Percentiles rank a stretch among this genome's conserved stretches.
Evolutionary conservation across 2,797 vertebrate genomes (phyloP).

Genomic region (Arvicola amphibius): DNA sequence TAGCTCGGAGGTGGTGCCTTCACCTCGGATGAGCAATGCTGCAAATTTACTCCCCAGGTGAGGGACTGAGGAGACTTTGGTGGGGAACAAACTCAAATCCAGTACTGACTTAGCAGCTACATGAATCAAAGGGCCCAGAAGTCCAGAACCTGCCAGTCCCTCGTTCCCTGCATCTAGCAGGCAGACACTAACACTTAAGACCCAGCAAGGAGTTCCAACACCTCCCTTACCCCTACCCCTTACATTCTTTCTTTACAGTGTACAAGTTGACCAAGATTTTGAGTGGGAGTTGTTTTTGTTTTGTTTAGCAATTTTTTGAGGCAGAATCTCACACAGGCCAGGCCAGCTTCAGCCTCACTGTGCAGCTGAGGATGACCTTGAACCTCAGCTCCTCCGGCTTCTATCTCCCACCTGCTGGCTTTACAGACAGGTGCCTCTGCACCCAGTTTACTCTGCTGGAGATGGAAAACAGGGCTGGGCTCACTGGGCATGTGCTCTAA

Average conservation of each 20-base stretch:
- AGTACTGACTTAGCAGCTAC: neutral
- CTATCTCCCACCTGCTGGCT: neutral
- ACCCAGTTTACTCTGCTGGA: neutral
- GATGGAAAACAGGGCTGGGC: neutral
- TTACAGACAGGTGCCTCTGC: neutral
- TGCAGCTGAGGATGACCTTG: neutral
- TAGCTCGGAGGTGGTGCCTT: neutral
- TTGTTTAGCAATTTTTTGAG: neutral
- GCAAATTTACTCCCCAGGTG: neutral
- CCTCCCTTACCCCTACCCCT: too few species aligned
- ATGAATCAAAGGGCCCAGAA: neutral
- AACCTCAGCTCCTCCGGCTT: neutral
- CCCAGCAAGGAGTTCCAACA: too few species aligned
- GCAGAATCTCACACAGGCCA: neutral
- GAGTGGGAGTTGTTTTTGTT: neutral
- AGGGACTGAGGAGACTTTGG: neutral
- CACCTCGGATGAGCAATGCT: neutral
- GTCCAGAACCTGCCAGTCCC: neutral
- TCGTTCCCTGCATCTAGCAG: neutral
- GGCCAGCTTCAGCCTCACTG: neutral
- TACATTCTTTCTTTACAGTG: neutral
- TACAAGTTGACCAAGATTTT: neutral
- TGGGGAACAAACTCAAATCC: too few species aligned
- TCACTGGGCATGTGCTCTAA: accelerated
- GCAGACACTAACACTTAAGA: neutral